Evolutionary conservation across 2,113 vertebrate genomes (phyloP).

Genomic region (Macrotus californicus): DNA sequence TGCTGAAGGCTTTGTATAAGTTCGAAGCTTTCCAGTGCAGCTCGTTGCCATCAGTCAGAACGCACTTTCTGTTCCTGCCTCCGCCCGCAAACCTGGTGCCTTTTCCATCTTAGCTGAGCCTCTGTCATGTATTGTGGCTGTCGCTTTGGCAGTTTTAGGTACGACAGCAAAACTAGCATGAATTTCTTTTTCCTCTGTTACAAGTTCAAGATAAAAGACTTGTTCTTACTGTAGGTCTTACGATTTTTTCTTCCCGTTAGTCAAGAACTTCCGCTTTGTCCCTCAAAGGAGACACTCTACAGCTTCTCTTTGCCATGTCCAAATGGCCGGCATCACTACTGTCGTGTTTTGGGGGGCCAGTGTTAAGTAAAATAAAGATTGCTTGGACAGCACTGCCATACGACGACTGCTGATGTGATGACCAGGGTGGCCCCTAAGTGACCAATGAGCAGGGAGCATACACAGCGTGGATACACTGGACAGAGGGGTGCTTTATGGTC

Average conservation of each 20-base stretch:
- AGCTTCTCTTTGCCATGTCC: not conserved
- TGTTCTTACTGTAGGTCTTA: not conserved
- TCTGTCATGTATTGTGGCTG: no score
- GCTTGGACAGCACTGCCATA: not conserved
- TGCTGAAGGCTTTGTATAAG: not conserved
- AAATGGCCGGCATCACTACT: not conserved
- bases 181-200: not conserved
- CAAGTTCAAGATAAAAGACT: not conserved
- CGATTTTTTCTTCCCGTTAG: not conserved
- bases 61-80: no score
- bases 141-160: not conserved
- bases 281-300: not conserved
- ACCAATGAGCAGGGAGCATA: not conserved
- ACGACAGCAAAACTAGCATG: not conserved
- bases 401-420: not conserved
- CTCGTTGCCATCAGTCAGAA: not conserved
- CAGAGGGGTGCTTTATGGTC: not conserved
- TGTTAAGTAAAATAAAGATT: not conserved
- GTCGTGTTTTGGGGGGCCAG: not conserved
- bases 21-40: not conserved
- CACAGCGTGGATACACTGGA: not conserved
- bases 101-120: not conserved
- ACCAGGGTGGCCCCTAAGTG: not conserved
- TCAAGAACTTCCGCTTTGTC: not conserved
- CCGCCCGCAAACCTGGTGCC: not conserved